Evolutionary conservation across 1,140 invertebrate species (phyloP).

Genomic region (Chymomyza costata): DNA sequence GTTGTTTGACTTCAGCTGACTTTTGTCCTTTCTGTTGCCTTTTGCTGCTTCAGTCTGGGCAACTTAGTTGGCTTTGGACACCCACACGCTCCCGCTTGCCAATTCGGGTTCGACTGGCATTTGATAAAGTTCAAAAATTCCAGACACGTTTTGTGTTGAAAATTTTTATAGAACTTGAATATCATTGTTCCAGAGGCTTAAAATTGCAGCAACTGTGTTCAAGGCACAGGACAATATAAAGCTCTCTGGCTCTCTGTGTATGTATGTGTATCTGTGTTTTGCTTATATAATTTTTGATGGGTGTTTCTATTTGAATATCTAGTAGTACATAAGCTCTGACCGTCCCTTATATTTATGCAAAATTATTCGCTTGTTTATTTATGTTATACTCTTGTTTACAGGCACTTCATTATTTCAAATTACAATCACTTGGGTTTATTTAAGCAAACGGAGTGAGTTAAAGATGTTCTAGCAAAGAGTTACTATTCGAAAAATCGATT

Average conservation of each 20-base stretch:
- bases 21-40: slow-evolving; percentile 16
- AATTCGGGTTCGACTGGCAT: no score
- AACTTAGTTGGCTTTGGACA: slow-evolving; percentile 32
- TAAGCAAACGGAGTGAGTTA: no score
- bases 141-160: slow-evolving; percentile 16
- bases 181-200: slow-evolving; percentile 36
- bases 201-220: slow-evolving; percentile 22
- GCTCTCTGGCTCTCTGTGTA: background rate
- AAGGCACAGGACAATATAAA: slow-evolving; percentile 11
- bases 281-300: background rate
- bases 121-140: no score
- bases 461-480: no score
- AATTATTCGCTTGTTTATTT: slow-evolving; percentile 10
- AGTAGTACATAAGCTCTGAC: no score
- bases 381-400: background rate
- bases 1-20: background rate
- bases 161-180: slow-evolving; percentile 22
- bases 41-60: slow-evolving; percentile 21
- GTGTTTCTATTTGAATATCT: no score
- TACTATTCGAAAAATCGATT: no score
- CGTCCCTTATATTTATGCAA: slow-evolving; percentile 10
- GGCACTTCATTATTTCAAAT: background rate
- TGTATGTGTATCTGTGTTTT: slow-evolving; percentile 7
- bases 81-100: no score
- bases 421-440: no score